Conservation (phyloP, 2,113 vertebrate species). For the Probosciger aterrimus region DNA sequence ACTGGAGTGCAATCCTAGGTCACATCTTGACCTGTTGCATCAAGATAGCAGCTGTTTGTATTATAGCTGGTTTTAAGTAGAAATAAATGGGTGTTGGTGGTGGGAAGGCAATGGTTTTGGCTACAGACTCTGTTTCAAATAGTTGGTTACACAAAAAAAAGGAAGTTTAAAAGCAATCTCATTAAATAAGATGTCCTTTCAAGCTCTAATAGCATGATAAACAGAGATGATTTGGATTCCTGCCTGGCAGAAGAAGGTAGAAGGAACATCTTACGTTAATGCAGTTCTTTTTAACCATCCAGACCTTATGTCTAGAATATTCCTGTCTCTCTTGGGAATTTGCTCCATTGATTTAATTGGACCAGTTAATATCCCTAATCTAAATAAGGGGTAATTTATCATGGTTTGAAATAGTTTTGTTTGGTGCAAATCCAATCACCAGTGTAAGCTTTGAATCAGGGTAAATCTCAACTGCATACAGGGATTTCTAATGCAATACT, state of each 20-base stretch:
- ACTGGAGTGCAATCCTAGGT: background rate
- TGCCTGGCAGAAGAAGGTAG: conserved; percentile 17
- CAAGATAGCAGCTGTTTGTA: background rate
- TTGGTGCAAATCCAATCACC: background rate
- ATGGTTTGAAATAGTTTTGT: background rate
- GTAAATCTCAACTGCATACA: background rate
- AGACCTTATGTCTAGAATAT: background rate
- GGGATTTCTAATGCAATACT: background rate
- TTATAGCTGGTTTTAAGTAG: background rate
- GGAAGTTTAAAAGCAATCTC: background rate
- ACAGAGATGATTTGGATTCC: background rate
- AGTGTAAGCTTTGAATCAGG: background rate
- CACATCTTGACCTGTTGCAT: background rate
- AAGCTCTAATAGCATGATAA: conserved; percentile 1
- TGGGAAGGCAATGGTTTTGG: background rate
- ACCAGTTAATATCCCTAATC: background rate
- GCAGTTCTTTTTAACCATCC: background rate
- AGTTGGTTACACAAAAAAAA: background rate
- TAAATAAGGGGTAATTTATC: background rate
- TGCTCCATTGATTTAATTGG: background rate
- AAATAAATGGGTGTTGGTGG: background rate
- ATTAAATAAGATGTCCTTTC: conserved; percentile 13
- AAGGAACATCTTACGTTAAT: background rate
- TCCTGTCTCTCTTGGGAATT: background rate
- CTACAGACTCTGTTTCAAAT: background rate